phyloP scores from a whole-genome alignment of 2,797 vertebrate genomes.

The Lepidocolaptes lacrymiger region DNA sequence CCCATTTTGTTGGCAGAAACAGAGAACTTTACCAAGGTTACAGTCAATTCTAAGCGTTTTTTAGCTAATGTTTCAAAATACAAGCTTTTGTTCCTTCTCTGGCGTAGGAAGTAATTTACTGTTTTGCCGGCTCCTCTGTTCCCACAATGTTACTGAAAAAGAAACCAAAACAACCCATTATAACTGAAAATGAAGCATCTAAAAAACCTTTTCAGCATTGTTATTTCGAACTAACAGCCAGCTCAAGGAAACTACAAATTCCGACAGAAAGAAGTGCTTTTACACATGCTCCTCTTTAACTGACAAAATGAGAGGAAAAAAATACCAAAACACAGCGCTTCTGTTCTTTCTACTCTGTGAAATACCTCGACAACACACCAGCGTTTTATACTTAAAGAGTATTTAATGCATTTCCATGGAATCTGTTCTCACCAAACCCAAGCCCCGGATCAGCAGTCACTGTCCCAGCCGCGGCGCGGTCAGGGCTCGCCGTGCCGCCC shows the following conservation, averaged over 20 bases:
- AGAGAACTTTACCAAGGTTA: neutral
- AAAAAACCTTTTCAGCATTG: neutral
- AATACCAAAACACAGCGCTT: neutral
- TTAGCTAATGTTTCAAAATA: neutral
- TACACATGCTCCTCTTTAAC: neutral
- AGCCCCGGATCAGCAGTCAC: rapidly evolving
- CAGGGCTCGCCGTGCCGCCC: neutral
- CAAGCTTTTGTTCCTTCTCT: neutral
- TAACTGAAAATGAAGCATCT: neutral
- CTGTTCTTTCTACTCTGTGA: neutral
- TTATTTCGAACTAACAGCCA: neutral
- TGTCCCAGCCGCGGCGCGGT: rapidly evolving
- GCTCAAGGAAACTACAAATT: neutral
- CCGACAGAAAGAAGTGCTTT: neutral
- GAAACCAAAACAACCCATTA: neutral
- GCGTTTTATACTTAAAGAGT: neutral
- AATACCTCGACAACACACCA: neutral
- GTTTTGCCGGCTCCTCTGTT: neutral
- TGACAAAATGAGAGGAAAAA: neutral
- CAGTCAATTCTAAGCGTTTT: neutral
- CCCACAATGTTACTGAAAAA: neutral
- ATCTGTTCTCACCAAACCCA: neutral
- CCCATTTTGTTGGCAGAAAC: neutral
- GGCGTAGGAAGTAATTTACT: neutral
- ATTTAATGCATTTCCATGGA: neutral